Evolutionary conservation across 2,888 invertebrate genomes (phyloP).

Genomic region (Tiliacea aurago): DNA sequence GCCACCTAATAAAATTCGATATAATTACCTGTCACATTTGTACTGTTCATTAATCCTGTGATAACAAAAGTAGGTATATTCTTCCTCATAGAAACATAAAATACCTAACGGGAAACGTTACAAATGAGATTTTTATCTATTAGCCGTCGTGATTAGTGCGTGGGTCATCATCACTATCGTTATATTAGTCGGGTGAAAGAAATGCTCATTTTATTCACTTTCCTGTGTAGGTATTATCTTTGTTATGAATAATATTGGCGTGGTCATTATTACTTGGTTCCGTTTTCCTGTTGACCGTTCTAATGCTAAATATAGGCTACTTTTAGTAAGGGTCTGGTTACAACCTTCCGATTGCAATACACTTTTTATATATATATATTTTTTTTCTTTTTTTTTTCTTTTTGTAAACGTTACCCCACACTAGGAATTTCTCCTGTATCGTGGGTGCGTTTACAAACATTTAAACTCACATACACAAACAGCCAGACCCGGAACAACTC

Average conservation of each 20-base stretch:
- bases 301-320: not conserved
- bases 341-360: too few relatives aligned
- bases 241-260: constrained; percentile 29
- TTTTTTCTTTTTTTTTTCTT: too few relatives aligned
- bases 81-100: not conserved
- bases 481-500: too few relatives aligned
- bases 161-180: constrained; percentile 53
- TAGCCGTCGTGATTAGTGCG: constrained; percentile 21
- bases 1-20: too few relatives aligned
- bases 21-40: too few relatives aligned
- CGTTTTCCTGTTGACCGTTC: constrained; percentile 31
- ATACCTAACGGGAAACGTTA: not conserved
- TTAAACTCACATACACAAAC: too few relatives aligned
- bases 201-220: constrained; percentile 31
- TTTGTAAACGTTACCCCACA: too few relatives aligned
- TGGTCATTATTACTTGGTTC: constrained; percentile 5
- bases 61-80: not conserved
- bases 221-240: constrained; percentile 31
- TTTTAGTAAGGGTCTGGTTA: not conserved
- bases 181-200: constrained; percentile 38
- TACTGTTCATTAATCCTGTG: too few relatives aligned
- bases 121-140: constrained; percentile 33
- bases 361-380: too few relatives aligned
- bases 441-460: too few relatives aligned
- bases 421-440: too few relatives aligned